These are phyloP conservation scores for Platyscapa corneri DNA, from an alignment of 1,140 invertebrate species.

Conservation along the genomic window DNA sequence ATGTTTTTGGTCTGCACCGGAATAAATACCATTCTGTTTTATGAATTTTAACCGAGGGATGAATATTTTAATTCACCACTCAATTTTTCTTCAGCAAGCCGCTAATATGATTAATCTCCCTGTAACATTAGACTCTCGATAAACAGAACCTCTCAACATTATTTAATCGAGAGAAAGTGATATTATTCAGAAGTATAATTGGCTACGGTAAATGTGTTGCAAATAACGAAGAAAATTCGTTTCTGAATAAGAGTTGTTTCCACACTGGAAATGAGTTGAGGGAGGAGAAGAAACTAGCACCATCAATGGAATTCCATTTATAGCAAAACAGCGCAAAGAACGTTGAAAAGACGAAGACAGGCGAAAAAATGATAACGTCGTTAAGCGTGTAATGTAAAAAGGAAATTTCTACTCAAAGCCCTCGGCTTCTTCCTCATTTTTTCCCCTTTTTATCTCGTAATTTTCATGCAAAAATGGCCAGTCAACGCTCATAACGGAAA, in stretches of 20 bases:
- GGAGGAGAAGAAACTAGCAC: not conserved
- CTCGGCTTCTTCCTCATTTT: not conserved
- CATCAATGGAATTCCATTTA: slow-evolving; percentile 25
- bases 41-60: too few species aligned
- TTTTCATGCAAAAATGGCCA: slow-evolving; percentile 40
- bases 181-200: not conserved
- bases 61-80: too few species aligned
- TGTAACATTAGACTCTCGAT: too few species aligned
- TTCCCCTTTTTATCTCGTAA: slow-evolving; percentile 28
- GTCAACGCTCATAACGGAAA: slow-evolving; percentile 15
- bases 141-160: too few species aligned
- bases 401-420: slow-evolving; percentile 43
- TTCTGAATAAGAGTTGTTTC: not conserved
- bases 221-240: not conserved
- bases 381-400: slow-evolving; percentile 46
- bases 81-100: too few species aligned
- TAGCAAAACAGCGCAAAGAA: slow-evolving; percentile 28
- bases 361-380: slow-evolving; percentile 27
- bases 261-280: not conserved
- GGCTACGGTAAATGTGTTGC: not conserved
- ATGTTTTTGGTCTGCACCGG: too few species aligned
- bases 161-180: not conserved
- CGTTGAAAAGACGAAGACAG: slow-evolving; percentile 14
- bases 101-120: too few species aligned
- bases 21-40: too few species aligned